These are phyloP conservation scores for Fukomys damarensis DNA, from an alignment of 2,113 vertebrate genomes.

Conservation along the genomic window DNA sequence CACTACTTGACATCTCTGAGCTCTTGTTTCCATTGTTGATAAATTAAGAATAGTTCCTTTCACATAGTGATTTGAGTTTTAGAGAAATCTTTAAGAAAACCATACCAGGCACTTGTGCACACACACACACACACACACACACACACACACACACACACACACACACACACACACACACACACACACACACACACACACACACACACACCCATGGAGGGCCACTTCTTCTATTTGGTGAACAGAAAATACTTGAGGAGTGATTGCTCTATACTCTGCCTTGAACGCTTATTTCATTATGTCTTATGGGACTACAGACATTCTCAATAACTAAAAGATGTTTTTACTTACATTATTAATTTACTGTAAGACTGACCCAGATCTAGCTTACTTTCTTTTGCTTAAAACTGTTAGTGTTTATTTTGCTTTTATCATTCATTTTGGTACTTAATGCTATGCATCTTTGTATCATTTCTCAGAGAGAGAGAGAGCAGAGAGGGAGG, in stretches of 20 bases:
- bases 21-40: not conserved
- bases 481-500: not conserved
- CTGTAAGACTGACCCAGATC: not conserved
- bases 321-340: not conserved
- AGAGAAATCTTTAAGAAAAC: not conserved
- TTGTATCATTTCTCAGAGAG: not conserved
- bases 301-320: not conserved
- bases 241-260: not conserved
- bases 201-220: rapidly evolving
- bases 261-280: not conserved
- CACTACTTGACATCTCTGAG: not conserved
- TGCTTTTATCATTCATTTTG: not conserved
- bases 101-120: not conserved
- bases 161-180: not conserved
- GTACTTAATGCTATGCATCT: not conserved
- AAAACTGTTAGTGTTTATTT: not conserved
- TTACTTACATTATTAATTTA: not conserved
- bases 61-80: not conserved
- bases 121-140: not conserved
- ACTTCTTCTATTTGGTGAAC: not conserved
- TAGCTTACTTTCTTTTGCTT: not conserved
- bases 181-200: not conserved
- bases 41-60: not conserved
- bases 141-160: not conserved
- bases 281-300: not conserved